Base-by-base conservation (phyloP, 2,113 vertebrate species). In the Rhinoderma darwinii region DNA sequence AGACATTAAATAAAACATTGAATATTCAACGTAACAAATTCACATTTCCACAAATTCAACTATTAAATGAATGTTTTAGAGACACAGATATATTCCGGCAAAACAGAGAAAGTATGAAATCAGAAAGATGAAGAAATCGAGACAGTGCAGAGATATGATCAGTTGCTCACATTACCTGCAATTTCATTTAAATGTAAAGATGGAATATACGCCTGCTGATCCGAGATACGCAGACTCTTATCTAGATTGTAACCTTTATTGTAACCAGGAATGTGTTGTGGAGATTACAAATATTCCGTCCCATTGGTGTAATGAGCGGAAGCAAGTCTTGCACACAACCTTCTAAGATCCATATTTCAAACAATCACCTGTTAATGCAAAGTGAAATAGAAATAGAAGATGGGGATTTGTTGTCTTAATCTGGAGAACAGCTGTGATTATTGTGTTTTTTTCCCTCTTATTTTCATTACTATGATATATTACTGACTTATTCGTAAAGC, bases 151-250 rank as follows among this genome's bases (percentile, higher is more conserved):
- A 61, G 85, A 87, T 87, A 87, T 74, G 85, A 87, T 87, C 85
- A 87, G 85, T 35, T 37, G 51, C 68, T 73, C 78, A 87, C 77
- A 82, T 87, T 87, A 87, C 85, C 66, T 87, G 77, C 85, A 82
- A 87, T 87, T 87, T 87, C 85, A 87, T 87, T 87, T 87, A 81
- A 87, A 87, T 87, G 78, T 87, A 87, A 81, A 87, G 85, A 87
- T 87, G 78, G 85, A 87, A 81, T 82, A 87, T 87, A 82, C 68
- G 85, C 85, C 85, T 87, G 85, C 85, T 87, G 78, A 87, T 87
- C 78, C 51, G 37, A 73, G 85, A 87, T 87, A 82, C 78, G n/a
- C 35, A 74, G 66, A 72, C 85, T 73, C 85, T 82, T 87, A 87
- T 87, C 85, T 87, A 86, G 84, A 86, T 86, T 81, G 76, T 86